phyloP scores from a whole-genome alignment of 2,113 vertebrate genomes.

The Macaca nemestrina region DNA sequence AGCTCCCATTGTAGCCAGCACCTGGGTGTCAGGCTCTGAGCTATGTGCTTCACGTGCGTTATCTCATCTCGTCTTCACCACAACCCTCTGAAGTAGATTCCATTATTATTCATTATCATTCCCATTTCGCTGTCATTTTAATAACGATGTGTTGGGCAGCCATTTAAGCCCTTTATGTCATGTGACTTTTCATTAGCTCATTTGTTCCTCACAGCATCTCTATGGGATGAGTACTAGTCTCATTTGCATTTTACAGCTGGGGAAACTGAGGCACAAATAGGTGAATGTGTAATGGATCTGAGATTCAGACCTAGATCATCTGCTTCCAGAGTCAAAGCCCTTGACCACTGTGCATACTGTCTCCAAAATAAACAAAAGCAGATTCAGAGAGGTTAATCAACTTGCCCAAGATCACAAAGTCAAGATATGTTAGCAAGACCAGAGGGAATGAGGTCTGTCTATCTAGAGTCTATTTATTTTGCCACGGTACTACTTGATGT shows the following conservation, averaged over 20 bases:
- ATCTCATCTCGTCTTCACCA: background rate
- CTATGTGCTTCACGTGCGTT: rapidly evolving
- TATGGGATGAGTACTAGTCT: background rate
- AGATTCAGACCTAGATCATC: background rate
- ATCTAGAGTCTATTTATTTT: too few relatives aligned
- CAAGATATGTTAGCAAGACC: background rate
- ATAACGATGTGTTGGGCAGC: rapidly evolving
- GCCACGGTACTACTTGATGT: background rate
- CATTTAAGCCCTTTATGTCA: background rate
- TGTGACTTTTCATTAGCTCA: background rate
- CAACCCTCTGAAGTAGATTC: background rate
- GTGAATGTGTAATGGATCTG: too few relatives aligned
- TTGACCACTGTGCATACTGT: background rate
- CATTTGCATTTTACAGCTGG: background rate
- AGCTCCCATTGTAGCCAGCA: rapidly evolving
- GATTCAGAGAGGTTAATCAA: background rate
- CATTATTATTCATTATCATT: background rate
- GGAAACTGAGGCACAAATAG: background rate
- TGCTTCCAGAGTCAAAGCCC: background rate
- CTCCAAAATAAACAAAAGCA: background rate
- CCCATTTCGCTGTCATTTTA: background rate
- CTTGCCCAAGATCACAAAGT: background rate
- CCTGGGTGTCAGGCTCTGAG: background rate
- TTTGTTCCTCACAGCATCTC: background rate
- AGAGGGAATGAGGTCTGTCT: background rate